Conservation (phyloP, 2,113 vertebrate genomes). For the Erythrolamprus reginae region DNA sequence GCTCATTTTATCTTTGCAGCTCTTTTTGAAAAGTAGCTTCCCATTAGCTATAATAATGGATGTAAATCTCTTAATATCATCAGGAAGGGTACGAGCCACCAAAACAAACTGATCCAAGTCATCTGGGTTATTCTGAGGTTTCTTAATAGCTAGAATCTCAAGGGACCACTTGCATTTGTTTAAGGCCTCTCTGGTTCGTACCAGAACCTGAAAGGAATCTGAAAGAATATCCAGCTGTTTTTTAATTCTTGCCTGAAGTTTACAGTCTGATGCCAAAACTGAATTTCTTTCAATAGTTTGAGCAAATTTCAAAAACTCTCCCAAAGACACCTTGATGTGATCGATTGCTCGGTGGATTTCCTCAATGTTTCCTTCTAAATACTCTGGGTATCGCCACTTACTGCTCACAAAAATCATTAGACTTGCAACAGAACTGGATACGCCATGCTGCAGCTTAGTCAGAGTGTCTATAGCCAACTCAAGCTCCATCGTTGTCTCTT, state of each 20-base stretch:
- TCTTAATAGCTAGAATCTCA: constrained; percentile 70
- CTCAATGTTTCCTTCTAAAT: constrained; percentile 76
- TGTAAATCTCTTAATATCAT: constrained; percentile 85
- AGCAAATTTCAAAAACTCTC: constrained; percentile 79
- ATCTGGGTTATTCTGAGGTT: constrained; percentile 70
- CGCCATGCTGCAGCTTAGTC: constrained; percentile 73
- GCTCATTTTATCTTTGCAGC: constrained; percentile 52
- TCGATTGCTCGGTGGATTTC: constrained; percentile 76
- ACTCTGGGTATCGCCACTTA: constrained; percentile 79
- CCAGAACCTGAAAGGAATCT: constrained; percentile 80
- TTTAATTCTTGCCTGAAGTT: constrained; percentile 79
- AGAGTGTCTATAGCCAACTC: constrained; percentile 71
- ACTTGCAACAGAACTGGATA: constrained; percentile 70
- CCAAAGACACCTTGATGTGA: constrained; percentile 67
- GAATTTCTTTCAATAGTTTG: constrained; percentile 69
- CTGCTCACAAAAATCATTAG: constrained; percentile 92
- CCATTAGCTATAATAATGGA: constrained; percentile 91
- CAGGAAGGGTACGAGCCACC: constrained; percentile 85
- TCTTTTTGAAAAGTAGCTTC: constrained; percentile 83
- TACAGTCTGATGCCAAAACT: constrained; percentile 66
- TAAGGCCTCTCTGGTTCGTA: constrained; percentile 72
- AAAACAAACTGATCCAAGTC: constrained; percentile 89
- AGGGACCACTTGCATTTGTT: constrained; percentile 77
- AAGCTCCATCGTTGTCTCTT: constrained; percentile 71
- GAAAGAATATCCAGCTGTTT: constrained; percentile 80